phyloP scores from a whole-genome alignment of 2,113 vertebrate genomes.

The Perognathus longimembris region DNA sequence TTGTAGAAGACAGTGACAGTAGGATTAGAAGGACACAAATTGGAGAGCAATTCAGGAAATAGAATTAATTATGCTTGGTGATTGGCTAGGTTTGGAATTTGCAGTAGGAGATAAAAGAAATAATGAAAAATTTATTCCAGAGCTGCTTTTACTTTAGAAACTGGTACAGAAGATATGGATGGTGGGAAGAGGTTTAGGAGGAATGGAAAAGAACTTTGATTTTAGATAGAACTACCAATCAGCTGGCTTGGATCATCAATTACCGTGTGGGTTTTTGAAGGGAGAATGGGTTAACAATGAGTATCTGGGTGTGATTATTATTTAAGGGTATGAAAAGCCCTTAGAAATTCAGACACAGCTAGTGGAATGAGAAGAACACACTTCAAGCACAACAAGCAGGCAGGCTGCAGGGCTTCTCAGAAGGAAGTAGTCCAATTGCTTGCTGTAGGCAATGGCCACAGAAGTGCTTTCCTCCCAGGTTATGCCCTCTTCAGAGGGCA shows the following conservation, averaged over 20 bases:
- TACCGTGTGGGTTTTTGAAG: neutral
- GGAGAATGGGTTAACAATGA: neutral
- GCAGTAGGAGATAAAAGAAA: slow-evolving; percentile 29
- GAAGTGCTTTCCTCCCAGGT: neutral
- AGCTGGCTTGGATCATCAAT: neutral
- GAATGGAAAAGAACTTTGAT: neutral
- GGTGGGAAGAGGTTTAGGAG: neutral
- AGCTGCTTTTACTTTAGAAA: neutral
- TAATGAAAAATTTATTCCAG: neutral
- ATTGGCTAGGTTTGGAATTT: neutral
- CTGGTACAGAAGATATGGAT: neutral
- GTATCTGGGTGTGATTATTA: neutral
- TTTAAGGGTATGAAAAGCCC: neutral
- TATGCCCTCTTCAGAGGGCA: no score
- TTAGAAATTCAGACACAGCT: neutral
- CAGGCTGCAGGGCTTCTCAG: neutral
- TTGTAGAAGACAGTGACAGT: neutral
- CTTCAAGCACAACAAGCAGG: neutral
- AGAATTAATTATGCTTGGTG: neutral
- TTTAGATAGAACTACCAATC: neutral
- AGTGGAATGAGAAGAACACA: neutral
- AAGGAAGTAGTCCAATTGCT: neutral
- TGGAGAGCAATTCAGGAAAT: neutral
- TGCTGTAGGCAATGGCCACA: neutral
- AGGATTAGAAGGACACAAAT: neutral